A percentile compares a stretch with the other conserved stretches of the same genome.
Conservation (phyloP, 2,888 invertebrate genomes). For the Syrista parreyssii region DNA sequence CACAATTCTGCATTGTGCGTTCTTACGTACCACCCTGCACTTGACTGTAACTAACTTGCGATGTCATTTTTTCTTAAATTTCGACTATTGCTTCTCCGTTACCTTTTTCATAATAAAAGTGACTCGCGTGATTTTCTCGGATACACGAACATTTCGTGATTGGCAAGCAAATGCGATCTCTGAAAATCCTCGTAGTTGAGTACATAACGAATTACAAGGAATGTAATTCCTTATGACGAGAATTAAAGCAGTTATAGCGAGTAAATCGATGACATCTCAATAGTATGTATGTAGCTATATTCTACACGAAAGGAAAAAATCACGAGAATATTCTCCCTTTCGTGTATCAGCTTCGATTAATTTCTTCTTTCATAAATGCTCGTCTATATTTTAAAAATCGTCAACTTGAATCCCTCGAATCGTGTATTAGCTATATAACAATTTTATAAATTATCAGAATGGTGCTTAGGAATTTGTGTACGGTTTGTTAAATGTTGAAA, state of each 20-base stretch:
- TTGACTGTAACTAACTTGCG: not conserved
- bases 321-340: not conserved
- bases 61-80: not conserved
- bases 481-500: not conserved
- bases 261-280: not conserved
- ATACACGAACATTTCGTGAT: no score
- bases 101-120: no score
- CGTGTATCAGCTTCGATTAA: no score
- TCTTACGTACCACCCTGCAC: not conserved
- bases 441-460: not conserved
- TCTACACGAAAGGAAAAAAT: not conserved
- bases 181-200: no score
- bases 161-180: no score
- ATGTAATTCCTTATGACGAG: no score
- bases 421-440: not conserved
- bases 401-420: not conserved
- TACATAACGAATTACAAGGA: no score
- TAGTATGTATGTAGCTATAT: not conserved
- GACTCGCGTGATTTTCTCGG: no score
- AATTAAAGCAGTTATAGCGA: no score
- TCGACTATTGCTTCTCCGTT: no score
- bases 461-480: not conserved
- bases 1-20: not conserved
- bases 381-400: not conserved
- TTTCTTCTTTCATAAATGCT: not conserved